phyloP scores from a whole-genome alignment of 2,113 vertebrate genomes.

The Crypturellus undulatus region DNA sequence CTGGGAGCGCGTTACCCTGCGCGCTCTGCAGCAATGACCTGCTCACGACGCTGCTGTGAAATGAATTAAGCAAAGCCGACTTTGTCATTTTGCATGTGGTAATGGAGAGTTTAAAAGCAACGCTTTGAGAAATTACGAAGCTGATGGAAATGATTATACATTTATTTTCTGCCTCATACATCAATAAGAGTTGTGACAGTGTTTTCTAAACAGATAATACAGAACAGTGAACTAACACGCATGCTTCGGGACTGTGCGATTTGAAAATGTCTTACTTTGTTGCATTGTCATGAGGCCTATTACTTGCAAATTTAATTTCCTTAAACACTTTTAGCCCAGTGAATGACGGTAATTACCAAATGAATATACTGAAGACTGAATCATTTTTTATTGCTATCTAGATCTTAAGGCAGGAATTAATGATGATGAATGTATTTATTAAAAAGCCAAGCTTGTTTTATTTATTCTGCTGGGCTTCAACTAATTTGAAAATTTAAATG shows the following conservation, averaged over 20 bases:
- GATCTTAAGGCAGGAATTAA: neutral
- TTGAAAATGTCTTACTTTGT: slow-evolving; percentile 54
- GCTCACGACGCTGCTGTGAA: slow-evolving; percentile 37
- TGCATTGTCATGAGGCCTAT: slow-evolving; percentile 48
- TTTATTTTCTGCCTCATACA: slow-evolving; percentile 62
- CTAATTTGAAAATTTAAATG: neutral
- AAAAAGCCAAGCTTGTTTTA: neutral
- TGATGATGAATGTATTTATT: neutral
- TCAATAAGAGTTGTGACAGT: slow-evolving; percentile 53
- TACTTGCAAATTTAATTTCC: slow-evolving; percentile 25
- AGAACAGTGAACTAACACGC: slow-evolving; percentile 7
- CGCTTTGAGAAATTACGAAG: slow-evolving; percentile 42
- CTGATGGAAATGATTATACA: slow-evolving; percentile 67
- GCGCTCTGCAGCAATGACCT: slow-evolving; percentile 23
- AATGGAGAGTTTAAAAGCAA: slow-evolving; percentile 39
- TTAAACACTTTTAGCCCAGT: neutral
- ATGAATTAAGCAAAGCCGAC: slow-evolving; percentile 54
- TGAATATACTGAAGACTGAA: neutral
- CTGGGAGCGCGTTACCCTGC: slow-evolving; percentile 50
- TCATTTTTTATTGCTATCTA: neutral
- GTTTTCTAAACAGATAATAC: slow-evolving; percentile 65
- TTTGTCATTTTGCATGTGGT: slow-evolving; percentile 28
- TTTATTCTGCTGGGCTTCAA: neutral
- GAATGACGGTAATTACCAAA: slow-evolving; percentile 25
- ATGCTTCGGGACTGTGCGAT: neutral